These are phyloP conservation scores for Sebastiscus tertius DNA, from an alignment of 2,797 vertebrate genomes.

Conservation along the genomic window DNA sequence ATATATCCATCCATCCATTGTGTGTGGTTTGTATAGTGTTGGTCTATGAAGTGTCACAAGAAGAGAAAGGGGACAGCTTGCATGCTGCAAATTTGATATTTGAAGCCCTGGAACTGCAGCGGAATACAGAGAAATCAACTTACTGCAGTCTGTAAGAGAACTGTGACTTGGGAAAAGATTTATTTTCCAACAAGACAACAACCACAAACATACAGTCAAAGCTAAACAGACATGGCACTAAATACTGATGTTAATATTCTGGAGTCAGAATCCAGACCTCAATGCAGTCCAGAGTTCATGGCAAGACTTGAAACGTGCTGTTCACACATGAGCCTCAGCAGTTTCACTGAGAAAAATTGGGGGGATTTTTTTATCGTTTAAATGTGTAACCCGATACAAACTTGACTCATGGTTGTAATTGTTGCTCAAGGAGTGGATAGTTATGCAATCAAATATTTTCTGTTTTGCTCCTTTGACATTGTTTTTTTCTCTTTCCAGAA, in stretches of 20 bases:
- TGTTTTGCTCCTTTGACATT: neutral
- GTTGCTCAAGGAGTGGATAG: neutral
- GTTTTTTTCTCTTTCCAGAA: neutral
- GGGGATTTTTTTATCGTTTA: neutral
- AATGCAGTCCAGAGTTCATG: neutral
- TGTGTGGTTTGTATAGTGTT: too few species aligned
- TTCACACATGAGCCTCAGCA: neutral
- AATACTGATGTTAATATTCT: neutral
- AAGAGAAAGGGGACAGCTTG: neutral
- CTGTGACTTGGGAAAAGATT: neutral
- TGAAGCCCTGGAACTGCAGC: neutral
- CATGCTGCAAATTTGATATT: too few species aligned
- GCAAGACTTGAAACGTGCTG: neutral
- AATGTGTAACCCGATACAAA: neutral
- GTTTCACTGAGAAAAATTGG: neutral
- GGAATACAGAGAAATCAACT: neutral
- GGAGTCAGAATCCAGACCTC: neutral
- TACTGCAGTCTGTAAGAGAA: neutral
- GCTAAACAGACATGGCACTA: neutral
- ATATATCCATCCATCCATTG: too few species aligned
- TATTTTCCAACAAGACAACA: neutral
- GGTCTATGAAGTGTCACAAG: neutral
- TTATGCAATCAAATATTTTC: neutral
- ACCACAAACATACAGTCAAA: neutral
- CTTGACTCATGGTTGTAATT: neutral